These are phyloP conservation scores for Tachysurus vachellii DNA, from an alignment of 2,113 vertebrate species.

Conservation along the genomic window DNA sequence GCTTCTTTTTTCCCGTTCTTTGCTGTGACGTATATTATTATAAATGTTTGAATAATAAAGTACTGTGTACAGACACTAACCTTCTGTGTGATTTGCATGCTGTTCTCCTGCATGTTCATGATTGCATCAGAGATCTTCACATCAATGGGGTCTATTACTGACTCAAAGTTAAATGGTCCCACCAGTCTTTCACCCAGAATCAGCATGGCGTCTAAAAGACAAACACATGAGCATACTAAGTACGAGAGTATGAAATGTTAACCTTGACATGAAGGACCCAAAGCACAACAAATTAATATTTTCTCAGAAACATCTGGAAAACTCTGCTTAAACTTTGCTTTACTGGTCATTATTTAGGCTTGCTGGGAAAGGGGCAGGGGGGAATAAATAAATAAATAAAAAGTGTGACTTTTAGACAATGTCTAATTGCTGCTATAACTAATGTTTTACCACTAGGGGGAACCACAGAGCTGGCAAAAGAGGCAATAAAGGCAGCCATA, in stretches of 20 bases:
- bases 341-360: background rate
- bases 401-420: too few relatives aligned
- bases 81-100: slow-evolving; percentile 95
- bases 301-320: background rate
- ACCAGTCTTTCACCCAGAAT: slow-evolving; percentile 89
- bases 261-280: background rate
- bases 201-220: slow-evolving; percentile 85
- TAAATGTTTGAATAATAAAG: background rate
- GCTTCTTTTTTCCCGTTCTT: background rate
- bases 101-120: slow-evolving; percentile 99
- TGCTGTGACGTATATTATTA: background rate
- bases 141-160: slow-evolving; percentile 94
- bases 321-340: background rate
- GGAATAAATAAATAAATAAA: background rate
- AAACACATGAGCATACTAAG: background rate
- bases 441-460: slow-evolving; percentile 61
- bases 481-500: background rate
- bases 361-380: background rate
- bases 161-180: slow-evolving; percentile 96
- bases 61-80: slow-evolving; percentile 64
- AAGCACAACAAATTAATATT: background rate
- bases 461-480: slow-evolving; percentile 15
- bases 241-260: background rate
- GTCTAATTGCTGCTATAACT: slow-evolving; percentile 24
- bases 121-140: slow-evolving; percentile 97